Base-by-base conservation (phyloP, 1,140 invertebrate species). In the Saccostrea cuccullata region DNA sequence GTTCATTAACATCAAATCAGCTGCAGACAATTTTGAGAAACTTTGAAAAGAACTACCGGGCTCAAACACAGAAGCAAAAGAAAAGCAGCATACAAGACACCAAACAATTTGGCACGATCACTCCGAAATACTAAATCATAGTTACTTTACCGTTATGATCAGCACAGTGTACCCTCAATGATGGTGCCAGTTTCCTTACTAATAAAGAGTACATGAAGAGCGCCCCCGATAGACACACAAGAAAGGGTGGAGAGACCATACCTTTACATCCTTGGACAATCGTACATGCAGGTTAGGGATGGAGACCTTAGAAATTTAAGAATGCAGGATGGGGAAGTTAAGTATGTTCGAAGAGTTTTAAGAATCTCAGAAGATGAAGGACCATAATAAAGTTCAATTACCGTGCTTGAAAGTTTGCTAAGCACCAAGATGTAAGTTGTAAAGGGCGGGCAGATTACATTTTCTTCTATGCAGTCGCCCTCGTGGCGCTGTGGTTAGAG, bases 221-320 rank as follows among this genome's bases (percentile, higher is more conserved):
- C 47, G 47, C 5, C 47, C 47, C 67, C 58, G 1, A 23, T 47
- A 13, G 36, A 84, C 23, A 30, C 86, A 12, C 84, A 85, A 82
- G n/a, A 30, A 4, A 55, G 17, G n/a, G 87, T 88, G 6, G 87
- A 88, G 36, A 85, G 11, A 55, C 87, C 84, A 1, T 40, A 17
- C 6, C 60, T 86, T 1, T 82, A 88, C 20, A 36, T 88, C 5
- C 36, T 88, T n/a, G 84, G 84, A 36, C 82, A 85, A 40, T 85
- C 56, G 40, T 88, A 88, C 58, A 88, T 30, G 23, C 17, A 17
- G 9, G 73, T 20, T 15, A 13, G 86, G 82, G 40, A 67, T 55
- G 56, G 23, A 0, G 87, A 88, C 30, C 36, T 84, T 47, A 17
- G 15, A 40, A 56, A 23, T 56, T 40, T 84, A 55, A 26, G 17